Base-by-base conservation (phyloP, 1,140 invertebrate species). In the Drosophila kurseongensis region DNA sequence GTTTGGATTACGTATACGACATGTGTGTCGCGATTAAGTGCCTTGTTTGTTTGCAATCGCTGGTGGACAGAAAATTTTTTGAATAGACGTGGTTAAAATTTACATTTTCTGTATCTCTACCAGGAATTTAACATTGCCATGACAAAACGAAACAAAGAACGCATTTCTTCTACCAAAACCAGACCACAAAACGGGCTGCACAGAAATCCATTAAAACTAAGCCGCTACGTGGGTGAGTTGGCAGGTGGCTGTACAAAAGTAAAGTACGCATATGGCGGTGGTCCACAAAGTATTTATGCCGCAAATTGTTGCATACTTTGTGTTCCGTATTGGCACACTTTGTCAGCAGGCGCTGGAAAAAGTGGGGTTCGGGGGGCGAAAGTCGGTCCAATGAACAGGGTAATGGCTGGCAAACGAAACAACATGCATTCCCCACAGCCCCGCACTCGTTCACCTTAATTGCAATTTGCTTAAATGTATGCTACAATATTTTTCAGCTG, bases 231-330 rank as follows among this genome's bases (percentile, higher is more conserved):
- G 40, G 14, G 5, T 23, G 36, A 23, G 32, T 0, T 13, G 42
- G 35, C 2, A 10, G 42, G 35, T 3, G 23, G 47, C 14, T 7
- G 32, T 1, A 40, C 45, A 63, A 67, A 67, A 67, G 63, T 65
- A 67, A 51, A 44, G 38, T 27, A 35, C 16, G 32, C 40, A 66
- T 38, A 38, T 38, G n/a, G n/a, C n/a, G 59, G 10, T 36, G 16
- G 45, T 36, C 45, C 16, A 82, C 79, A 88, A 88, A 79, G 83
- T 86, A 86, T 88, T 88, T 86, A 82, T 88, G 83, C 83, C 66
- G 75, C 79, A 88, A 89, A 88, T 83, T 88, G 83, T 88, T 83
- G 84, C 83, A 88, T 88, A 88, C 83, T 89, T 79, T 88, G 83
- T 88, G 83, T 80, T 78, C 79, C 79, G 72, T 80, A 88, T 85